Conservation (phyloP, 2,888 invertebrate species). For the Tenthredo notha region DNA sequence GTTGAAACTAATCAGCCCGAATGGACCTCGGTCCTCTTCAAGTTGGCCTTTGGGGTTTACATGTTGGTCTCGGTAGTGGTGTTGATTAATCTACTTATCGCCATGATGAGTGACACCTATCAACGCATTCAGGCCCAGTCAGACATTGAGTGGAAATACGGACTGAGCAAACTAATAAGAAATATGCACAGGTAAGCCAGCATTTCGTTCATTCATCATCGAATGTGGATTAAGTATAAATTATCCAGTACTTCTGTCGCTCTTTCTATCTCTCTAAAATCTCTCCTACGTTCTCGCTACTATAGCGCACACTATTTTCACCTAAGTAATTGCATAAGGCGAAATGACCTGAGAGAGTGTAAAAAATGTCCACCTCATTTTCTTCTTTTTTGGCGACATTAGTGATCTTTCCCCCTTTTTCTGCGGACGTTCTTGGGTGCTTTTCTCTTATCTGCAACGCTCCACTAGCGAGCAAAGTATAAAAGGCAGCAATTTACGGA, state of each 20-base stretch:
- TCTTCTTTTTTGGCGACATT: background rate
- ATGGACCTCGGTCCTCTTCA: constrained; percentile 93
- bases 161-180: constrained; percentile 87
- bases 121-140: constrained; percentile 98
- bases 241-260: constrained; percentile 67
- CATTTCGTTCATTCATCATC: constrained; percentile 30
- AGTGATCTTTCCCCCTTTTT: background rate
- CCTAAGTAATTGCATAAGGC: background rate
- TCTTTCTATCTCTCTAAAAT: constrained; percentile 53
- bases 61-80: constrained; percentile 99
- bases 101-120: constrained; percentile 99
- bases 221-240: constrained; percentile 72
- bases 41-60: constrained; percentile 97
- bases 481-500: constrained; percentile 23
- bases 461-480: constrained; percentile 22
- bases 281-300: constrained; percentile 11
- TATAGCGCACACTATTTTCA: constrained; percentile 8
- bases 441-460: background rate
- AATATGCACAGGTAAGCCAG: constrained; percentile 85
- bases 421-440: constrained; percentile 15
- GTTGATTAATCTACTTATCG: constrained; percentile 98
- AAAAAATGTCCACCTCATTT: background rate
- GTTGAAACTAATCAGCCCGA: constrained; percentile 86
- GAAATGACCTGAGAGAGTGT: background rate
- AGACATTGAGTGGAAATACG: constrained; percentile 91